These are phyloP conservation scores for Serrognathus titanus DNA, from an alignment of 2,888 invertebrate genomes.

Conservation along the genomic window DNA sequence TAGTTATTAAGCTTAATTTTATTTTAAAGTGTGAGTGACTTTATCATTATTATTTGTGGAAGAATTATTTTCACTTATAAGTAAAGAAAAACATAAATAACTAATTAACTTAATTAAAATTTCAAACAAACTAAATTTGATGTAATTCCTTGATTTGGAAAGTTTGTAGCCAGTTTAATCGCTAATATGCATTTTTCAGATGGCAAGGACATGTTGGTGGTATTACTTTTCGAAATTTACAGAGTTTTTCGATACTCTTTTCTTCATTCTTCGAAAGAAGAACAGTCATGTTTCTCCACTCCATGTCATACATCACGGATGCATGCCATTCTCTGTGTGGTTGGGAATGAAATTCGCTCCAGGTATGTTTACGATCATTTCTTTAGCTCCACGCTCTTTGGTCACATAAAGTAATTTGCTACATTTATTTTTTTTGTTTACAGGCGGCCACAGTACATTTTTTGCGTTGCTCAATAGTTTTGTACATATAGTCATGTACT, in stretches of 20 bases:
- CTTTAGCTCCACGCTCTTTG: background rate
- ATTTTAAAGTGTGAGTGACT: too few relatives aligned
- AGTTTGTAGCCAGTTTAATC: background rate
- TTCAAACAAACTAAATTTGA: background rate
- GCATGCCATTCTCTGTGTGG: conserved; percentile 94
- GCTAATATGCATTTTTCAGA: conserved; percentile 52
- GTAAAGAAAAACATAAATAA: too few relatives aligned
- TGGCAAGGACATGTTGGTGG: conserved; percentile 87
- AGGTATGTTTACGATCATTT: conserved; percentile 52
- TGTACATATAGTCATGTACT: conserved; percentile 96
- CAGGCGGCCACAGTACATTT: conserved; percentile 96
- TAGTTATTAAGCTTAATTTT: conserved; percentile 8
- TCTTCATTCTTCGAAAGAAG: conserved; percentile 93
- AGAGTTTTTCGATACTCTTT: conserved; percentile 90
- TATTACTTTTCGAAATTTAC: conserved; percentile 93
- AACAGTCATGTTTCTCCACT: conserved; percentile 85
- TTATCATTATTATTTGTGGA: too few relatives aligned
- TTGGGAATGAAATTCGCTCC: conserved; percentile 94
- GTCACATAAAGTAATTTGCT: background rate
- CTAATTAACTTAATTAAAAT: too few relatives aligned
- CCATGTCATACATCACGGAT: conserved; percentile 92
- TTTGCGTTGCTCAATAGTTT: conserved; percentile 92
- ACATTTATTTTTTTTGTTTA: conserved; percentile 32
- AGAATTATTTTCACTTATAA: too few relatives aligned
- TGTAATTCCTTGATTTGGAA: background rate